These are phyloP conservation scores for Astyanax mexicanus DNA, from an alignment of 2,797 vertebrate genomes.

Conservation along the genomic window DNA sequence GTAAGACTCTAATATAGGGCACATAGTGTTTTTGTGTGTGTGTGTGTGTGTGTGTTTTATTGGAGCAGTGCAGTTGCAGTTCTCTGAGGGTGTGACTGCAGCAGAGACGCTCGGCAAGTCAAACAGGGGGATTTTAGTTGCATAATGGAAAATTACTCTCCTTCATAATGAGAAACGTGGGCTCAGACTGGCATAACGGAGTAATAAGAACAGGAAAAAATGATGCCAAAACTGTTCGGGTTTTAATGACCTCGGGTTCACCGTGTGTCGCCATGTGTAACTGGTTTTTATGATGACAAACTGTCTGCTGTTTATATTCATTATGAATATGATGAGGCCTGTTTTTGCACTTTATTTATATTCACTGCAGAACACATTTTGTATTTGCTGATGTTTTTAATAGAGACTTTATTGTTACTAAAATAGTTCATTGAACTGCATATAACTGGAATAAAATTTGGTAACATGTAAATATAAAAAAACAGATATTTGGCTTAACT, in stretches of 20 bases:
- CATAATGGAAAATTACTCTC: conserved; percentile 11
- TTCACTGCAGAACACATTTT: neutral
- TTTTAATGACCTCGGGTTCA: neutral
- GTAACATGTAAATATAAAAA: too few relatives aligned
- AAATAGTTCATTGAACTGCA: too few relatives aligned
- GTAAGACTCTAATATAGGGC: too few relatives aligned
- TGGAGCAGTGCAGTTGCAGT: too few relatives aligned
- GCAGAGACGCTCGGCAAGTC: conserved; percentile 22
- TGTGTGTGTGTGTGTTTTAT: too few relatives aligned
- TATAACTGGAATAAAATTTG: too few relatives aligned
- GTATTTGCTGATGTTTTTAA: too few relatives aligned
- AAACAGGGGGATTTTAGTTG: conserved; percentile 35
- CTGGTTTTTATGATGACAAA: conserved; percentile 1
- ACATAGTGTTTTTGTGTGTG: too few relatives aligned
- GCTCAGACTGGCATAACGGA: conserved; percentile 6
- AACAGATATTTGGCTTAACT: too few relatives aligned
- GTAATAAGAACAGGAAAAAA: conserved; percentile 18
- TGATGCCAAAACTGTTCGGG: conserved; percentile 6
- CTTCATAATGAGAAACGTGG: conserved; percentile 13
- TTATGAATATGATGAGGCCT: neutral
- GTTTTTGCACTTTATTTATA: conserved; percentile 3
- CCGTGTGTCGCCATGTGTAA: neutral
- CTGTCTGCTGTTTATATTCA: neutral
- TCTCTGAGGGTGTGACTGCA: conserved; percentile 16
- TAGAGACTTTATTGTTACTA: too few relatives aligned